Evolutionary conservation across 2,888 invertebrate genomes (phyloP).

Genomic region (Lasiommata megera): DNA sequence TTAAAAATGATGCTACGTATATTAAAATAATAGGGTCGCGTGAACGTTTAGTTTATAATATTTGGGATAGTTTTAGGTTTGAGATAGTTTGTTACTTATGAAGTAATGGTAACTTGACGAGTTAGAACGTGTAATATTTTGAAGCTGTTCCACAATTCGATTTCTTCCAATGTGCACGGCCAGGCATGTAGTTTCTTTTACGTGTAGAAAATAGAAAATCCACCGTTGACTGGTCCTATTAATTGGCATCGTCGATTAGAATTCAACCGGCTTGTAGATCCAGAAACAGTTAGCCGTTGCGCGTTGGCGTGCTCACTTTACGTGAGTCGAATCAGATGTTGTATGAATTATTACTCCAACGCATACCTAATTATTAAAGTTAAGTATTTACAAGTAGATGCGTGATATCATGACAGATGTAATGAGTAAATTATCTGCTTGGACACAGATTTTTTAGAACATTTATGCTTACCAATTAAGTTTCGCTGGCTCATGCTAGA

Average conservation of each 20-base stretch:
- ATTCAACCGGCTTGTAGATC: conserved; percentile 67
- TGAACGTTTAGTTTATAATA: not conserved
- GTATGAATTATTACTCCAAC: conserved; percentile 44
- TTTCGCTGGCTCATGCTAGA: conserved; percentile 1
- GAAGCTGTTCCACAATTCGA: conserved; percentile 50
- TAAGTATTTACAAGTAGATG: conserved; percentile 27
- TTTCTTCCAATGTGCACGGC: conserved; percentile 65
- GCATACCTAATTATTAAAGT: conserved; percentile 44
- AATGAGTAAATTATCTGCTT: conserved; percentile 12
- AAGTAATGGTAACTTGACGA: not conserved
- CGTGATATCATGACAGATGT: conserved; percentile 48
- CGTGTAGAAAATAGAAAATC: conserved; percentile 81
- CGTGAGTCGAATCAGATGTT: conserved; percentile 68
- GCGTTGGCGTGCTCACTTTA: conserved; percentile 68
- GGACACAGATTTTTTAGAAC: not conserved
- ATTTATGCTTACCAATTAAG: conserved; percentile 5
- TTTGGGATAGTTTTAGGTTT: conserved; percentile 1
- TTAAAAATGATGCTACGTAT: not conserved
- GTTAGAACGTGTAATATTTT: not conserved
- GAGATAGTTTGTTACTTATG: not conserved
- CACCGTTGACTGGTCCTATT: conserved; percentile 78
- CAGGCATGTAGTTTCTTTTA: conserved; percentile 77
- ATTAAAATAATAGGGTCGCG: no score
- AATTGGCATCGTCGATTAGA: conserved; percentile 75
- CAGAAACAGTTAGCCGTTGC: conserved; percentile 71